These are phyloP conservation scores for Aviceda subcristata DNA, from an alignment of 2,113 vertebrate genomes.

Conservation along the genomic window DNA sequence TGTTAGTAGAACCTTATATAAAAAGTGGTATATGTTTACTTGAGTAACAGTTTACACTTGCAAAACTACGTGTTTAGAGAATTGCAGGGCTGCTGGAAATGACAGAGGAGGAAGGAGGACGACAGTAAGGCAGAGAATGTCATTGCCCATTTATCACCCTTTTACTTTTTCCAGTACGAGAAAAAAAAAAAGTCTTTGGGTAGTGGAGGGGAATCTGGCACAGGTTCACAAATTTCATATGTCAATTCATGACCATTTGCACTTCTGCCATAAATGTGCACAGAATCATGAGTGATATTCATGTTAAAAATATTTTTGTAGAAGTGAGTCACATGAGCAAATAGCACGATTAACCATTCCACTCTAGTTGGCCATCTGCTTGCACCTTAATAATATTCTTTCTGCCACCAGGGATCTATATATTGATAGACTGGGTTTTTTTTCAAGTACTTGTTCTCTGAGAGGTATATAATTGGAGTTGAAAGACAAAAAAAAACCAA, in stretches of 20 bases:
- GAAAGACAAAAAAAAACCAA: neutral
- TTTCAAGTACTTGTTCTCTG: neutral
- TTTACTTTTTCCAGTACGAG: neutral
- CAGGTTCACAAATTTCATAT: neutral
- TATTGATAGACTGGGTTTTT: neutral
- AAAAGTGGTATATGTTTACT: accelerated
- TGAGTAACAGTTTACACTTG: neutral
- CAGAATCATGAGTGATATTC: neutral
- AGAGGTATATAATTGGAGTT: neutral
- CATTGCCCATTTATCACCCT: neutral
- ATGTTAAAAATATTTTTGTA: neutral
- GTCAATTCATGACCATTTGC: neutral
- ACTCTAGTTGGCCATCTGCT: neutral
- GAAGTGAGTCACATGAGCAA: neutral
- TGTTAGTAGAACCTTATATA: neutral
- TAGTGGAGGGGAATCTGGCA: neutral
- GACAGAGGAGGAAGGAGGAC: neutral
- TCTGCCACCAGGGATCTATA: neutral
- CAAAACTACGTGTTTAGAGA: neutral
- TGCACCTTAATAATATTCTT: neutral
- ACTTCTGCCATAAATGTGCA: neutral
- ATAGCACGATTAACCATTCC: neutral
- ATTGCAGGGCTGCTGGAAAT: neutral
- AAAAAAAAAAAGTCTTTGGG: neutral
- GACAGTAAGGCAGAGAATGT: neutral